Percentiles rank a stretch among this genome's conserved stretches.
phyloP scores from a whole-genome alignment of 1,140 invertebrate genomes.

The Diplogasteroides magnus region DNA sequence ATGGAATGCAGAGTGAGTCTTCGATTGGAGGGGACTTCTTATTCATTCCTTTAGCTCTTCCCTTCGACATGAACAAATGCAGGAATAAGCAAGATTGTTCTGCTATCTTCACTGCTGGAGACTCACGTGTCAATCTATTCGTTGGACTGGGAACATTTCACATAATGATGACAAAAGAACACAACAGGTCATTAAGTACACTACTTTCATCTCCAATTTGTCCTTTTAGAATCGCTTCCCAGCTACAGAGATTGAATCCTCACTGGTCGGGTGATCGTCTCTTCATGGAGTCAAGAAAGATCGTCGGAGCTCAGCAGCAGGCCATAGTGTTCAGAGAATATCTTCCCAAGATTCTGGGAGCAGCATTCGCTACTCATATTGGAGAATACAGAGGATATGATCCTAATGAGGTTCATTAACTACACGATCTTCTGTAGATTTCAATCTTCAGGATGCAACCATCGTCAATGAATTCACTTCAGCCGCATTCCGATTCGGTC shows the following conservation, averaged over 20 bases:
- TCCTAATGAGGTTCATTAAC: constrained; percentile 56
- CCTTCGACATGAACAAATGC: constrained; percentile 50
- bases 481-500: constrained; percentile 66
- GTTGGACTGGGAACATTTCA: constrained; percentile 50
- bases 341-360: constrained; percentile 51
- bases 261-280: constrained; percentile 49
- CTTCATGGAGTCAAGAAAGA: constrained; percentile 60
- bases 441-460: constrained; percentile 57
- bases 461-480: constrained; percentile 66
- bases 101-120: constrained; percentile 52
- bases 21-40: neutral
- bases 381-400: constrained; percentile 63
- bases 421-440: neutral
- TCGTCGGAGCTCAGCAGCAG: constrained; percentile 59
- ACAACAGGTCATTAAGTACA: constrained; percentile 41
- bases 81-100: constrained; percentile 36
- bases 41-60: constrained; percentile 29
- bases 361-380: constrained; percentile 48
- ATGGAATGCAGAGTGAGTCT: constrained; percentile 38
- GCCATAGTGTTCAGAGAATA: constrained; percentile 50
- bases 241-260: constrained; percentile 47
- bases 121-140: constrained; percentile 52
- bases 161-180: constrained; percentile 50
- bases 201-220: constrained; percentile 1
- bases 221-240: constrained; percentile 40